Conservation (phyloP, 1,140 invertebrate genomes). For the Dicyema japonicum region DNA sequence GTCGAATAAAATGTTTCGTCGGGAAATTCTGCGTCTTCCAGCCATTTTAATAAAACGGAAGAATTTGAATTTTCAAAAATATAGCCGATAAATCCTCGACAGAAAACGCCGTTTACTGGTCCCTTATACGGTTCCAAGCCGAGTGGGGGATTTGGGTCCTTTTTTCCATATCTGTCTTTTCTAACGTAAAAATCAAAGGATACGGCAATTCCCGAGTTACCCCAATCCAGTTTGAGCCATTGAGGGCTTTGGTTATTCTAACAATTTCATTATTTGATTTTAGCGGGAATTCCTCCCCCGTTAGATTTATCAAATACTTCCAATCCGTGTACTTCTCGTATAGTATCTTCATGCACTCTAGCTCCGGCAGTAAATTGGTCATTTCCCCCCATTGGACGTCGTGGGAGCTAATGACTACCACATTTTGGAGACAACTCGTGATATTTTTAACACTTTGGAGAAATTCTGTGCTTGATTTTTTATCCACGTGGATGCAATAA, state of each 20-base stretch:
- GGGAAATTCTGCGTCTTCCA: no score
- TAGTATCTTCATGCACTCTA: conserved; percentile 2
- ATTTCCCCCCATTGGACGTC: conserved; percentile 1
- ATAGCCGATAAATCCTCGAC: no score
- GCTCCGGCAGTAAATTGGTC: conserved; percentile 1
- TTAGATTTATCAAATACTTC: conserved; percentile 9
- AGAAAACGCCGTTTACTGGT: no score
- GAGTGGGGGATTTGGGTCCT: no score
- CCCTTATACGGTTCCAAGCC: no score
- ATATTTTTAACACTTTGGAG: conserved; percentile 6
- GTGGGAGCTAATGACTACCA: not conserved
- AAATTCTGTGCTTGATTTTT: conserved; percentile 6
- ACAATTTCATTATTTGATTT: conserved; percentile 11
- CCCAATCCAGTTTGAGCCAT: conserved; percentile 11
- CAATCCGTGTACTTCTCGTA: conserved; percentile 4
- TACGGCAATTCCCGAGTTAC: no score
- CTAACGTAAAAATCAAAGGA: no score
- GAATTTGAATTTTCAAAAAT: no score
- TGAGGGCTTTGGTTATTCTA: conserved; percentile 8
- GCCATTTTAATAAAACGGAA: no score
- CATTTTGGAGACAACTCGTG: conserved; percentile 1
- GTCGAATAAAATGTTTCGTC: no score
- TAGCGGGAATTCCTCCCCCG: conserved; percentile 9
- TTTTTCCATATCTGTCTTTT: no score
- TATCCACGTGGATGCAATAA: conserved; percentile 16